Base-by-base conservation (phyloP, 1,140 invertebrate genomes). In the Orchesella cincta region DNA sequence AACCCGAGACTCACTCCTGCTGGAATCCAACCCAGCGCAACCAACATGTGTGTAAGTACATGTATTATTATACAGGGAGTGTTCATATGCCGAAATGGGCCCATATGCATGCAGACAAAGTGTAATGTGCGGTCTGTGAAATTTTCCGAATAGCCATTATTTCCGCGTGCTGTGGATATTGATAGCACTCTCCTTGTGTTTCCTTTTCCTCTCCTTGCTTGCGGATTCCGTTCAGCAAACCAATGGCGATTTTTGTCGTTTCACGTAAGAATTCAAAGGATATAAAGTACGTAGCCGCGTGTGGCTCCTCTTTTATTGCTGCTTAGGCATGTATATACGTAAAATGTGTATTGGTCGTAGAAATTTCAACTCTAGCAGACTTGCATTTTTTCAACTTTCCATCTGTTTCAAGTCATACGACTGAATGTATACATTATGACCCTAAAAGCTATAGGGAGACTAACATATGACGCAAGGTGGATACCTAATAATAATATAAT, bases 61-160 rank as follows among this genome's bases (percentile, higher is more conserved):
- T n/a, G n/a, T n/a, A n/a, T n/a, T n/a, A n/a, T n/a, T n/a, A n/a
- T n/a, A n/a, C n/a, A n/a, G n/a, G n/a, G n/a, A n/a, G n/a, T n/a
- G n/a, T n/a, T n/a, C n/a, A n/a, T n/a, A n/a, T 14, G 62, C 31
- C 23, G 12, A 67, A 67, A 67, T 67, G 28, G 62, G 33, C 62
- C n/a, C 62, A 67, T 67, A 67, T 67, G 62, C 26, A 67, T 67
- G 62, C 62, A 33, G 62, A 67, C 62, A 67, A 67, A 67, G 31
- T 67, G 29, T 67, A 67, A 67, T 67, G 62, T 67, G 62, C 62
- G 62, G 62, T 67, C 62, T 67, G 8, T 67, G 62, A 67, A 67
- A 67, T 67, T 67, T 67, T 33, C 62, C 62, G 8, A 67, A 33
- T 67, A 31, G 28, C 62, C 31, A 31, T 67, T 67, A 67, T 67